Percentiles rank a stretch among this genome's conserved stretches.
Evolutionary conservation across 2,797 vertebrate genomes (phyloP).

Genomic region (Pogonophryne albipinna): DNA sequence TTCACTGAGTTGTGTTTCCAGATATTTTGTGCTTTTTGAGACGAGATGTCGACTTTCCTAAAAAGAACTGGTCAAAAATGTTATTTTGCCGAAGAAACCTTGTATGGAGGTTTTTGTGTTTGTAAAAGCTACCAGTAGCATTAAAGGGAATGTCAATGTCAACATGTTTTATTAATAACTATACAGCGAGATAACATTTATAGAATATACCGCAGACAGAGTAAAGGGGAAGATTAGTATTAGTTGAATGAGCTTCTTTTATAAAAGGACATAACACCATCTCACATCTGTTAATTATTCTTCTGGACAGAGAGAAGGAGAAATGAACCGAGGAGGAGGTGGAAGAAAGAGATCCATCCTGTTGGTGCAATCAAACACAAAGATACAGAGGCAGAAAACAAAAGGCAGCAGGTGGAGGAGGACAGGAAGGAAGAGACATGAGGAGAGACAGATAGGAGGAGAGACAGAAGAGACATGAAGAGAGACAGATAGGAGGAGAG

Average conservation of each 20-base stretch:
- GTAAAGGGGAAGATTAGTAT: background rate
- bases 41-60: background rate
- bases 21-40: background rate
- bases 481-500: no score
- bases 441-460: no score
- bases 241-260: background rate
- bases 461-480: background rate
- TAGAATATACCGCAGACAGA: background rate
- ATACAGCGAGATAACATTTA: background rate
- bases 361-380: constrained; percentile 25
- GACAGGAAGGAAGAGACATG: background rate
- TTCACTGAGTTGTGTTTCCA: no score
- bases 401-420: background rate
- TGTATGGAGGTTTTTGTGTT: background rate
- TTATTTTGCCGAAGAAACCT: no score
- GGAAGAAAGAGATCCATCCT: constrained; percentile 22
- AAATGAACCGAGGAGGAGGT: constrained; percentile 16
- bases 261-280: background rate
- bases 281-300: no score
- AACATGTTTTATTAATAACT: background rate
- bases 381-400: constrained; percentile 9
- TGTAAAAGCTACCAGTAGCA: background rate
- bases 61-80: background rate
- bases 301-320: no score
- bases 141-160: background rate